Evolutionary conservation across 1,140 invertebrate genomes (phyloP), one percentile per base, ranked within the genome.

Genomic region (Pemphigus obesinymphae): DNA sequence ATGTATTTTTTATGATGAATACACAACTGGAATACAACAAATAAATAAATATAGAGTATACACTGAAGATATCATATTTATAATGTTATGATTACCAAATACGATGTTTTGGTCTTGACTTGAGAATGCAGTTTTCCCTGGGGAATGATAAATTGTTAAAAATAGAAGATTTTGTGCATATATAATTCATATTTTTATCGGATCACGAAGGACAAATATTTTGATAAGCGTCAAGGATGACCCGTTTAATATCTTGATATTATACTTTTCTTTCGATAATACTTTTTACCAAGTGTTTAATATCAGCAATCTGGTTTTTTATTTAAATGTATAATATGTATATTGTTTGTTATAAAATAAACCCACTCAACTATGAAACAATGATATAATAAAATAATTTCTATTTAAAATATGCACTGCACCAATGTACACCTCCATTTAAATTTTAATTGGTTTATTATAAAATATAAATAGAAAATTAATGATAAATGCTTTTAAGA

Each of bases 51-150:
- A 43, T 43, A 43, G 68, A 45, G n/a, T 70, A 29, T 17, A 11
- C 10, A 45, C 10, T 11, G 43, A 11, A 11, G 4, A 70, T 43
- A 43, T 0, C 13, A 11, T 11, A 45, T 26, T 26, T 17, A 43
- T 48, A 66, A 10, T 37, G 3, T 1, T 66, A 37, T 23, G 66
- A 70, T 70, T 26, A 43, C 13, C 37, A 26, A 43, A 43, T 20
- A 55, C 50, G 50, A 40, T 61, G 3, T 13, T 61, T n/a, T 20
- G 76, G 2, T 80, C 76, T 80, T 80, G 76, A 45, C 53, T 80
- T 29, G 23, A 80, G 76, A 80, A 80, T 80, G 76, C 55, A 63
- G 76, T 80, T 80, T 80, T 63, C 76, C 76, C 76, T 80, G 76
- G 15, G 17, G 3, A 80, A 61, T 80, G 55, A 80, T 63, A n/a